Evolutionary conservation across 2,113 vertebrate genomes (phyloP).

Genomic region (Notothenia coriiceps): DNA sequence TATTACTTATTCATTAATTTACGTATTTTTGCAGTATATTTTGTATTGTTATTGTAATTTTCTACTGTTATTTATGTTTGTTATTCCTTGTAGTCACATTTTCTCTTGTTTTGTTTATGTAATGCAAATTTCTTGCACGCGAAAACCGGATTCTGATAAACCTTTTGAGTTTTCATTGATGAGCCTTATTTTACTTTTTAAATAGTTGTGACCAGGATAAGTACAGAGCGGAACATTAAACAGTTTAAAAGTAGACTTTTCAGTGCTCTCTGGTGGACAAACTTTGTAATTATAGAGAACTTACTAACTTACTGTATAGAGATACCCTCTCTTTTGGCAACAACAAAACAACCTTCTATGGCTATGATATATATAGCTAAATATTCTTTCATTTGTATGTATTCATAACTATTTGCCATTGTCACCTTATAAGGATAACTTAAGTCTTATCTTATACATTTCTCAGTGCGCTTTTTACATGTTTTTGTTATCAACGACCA

Average conservation of each 20-base stretch:
- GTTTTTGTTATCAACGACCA: background rate
- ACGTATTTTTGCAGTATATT: too few species aligned
- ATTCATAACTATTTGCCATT: too few species aligned
- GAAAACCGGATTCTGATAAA: too few species aligned
- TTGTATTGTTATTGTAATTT: too few species aligned
- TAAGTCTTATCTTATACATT: background rate
- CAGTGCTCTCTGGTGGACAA: constrained; percentile 35
- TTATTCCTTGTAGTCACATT: too few species aligned
- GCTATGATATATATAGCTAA: background rate
- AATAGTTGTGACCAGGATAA: background rate
- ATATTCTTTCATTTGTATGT: too few species aligned
- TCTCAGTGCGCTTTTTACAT: background rate
- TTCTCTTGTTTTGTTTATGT: too few species aligned
- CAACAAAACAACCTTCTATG: background rate
- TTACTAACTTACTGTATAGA: too few species aligned
- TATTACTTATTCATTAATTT: too few species aligned
- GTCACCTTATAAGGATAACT: background rate
- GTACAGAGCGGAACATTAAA: background rate
- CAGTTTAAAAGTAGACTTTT: background rate
- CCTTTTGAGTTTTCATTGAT: background rate
- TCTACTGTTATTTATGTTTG: too few species aligned
- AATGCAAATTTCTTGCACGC: too few species aligned
- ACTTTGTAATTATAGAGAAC: background rate
- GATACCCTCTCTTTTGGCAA: too few species aligned
- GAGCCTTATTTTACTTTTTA: background rate